These are phyloP conservation scores for Ephestia elutella DNA, from an alignment of 1,140 invertebrate genomes.

Conservation along the genomic window DNA sequence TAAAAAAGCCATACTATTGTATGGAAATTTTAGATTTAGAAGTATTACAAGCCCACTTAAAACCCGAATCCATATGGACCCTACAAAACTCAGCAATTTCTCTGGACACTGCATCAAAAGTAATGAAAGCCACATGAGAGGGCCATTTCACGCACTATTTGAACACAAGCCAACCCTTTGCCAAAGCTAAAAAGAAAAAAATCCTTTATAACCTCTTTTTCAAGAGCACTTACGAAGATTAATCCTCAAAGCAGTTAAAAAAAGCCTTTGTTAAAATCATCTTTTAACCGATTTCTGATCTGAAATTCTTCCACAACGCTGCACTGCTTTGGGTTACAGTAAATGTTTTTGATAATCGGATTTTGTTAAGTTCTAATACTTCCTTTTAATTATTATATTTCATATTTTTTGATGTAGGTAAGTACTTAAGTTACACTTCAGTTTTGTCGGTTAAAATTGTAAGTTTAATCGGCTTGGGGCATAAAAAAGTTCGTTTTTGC, in stretches of 20 bases:
- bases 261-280: not conserved
- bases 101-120: not conserved
- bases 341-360: slow-evolving; percentile 1
- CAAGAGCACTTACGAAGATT: not conserved
- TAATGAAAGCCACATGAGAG: not conserved
- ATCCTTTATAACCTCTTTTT: not conserved
- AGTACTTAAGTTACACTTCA: not conserved
- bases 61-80: not conserved
- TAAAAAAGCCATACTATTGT: too few species aligned
- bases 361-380: not conserved
- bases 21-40: too few species aligned
- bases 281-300: not conserved
- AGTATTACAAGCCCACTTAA: not conserved
- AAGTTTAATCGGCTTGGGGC: slow-evolving; percentile 26
- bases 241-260: not conserved
- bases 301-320: not conserved
- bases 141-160: not conserved
- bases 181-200: not conserved
- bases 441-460: not conserved
- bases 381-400: slow-evolving; percentile 3
- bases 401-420: not conserved
- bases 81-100: not conserved
- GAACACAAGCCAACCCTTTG: slow-evolving; percentile 3
- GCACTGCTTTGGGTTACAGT: not conserved
- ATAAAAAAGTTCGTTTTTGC: slow-evolving; percentile 33